Percentiles rank a stretch among this genome's conserved stretches.
Conservation (phyloP, 2,113 vertebrate species). For the Cavia aperea region DNA sequence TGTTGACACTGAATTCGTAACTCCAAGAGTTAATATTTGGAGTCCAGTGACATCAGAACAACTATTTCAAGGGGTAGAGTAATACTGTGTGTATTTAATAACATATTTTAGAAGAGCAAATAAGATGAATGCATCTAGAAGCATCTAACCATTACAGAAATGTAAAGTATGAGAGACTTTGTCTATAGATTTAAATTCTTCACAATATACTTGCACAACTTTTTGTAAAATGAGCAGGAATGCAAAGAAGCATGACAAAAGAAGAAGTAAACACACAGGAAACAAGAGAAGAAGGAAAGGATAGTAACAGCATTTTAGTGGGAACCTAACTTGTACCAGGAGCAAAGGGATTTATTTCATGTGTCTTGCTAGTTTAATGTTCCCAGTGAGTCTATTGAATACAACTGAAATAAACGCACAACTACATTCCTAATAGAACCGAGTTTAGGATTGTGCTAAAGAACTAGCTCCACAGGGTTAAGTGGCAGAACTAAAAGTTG, state of each 20-base stretch:
- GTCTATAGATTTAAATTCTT: background rate
- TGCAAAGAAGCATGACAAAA: background rate
- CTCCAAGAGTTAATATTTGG: constrained; percentile 52
- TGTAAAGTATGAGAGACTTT: background rate
- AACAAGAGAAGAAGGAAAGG: background rate
- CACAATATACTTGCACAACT: background rate
- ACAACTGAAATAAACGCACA: background rate
- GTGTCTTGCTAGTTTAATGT: background rate
- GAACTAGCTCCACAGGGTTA: background rate
- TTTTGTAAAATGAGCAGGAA: background rate
- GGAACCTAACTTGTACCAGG: background rate
- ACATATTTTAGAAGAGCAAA: background rate
- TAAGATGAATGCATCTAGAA: background rate
- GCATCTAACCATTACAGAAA: background rate
- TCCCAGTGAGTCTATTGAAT: background rate
- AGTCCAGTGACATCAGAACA: background rate
- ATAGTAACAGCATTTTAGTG: background rate
- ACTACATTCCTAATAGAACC: background rate
- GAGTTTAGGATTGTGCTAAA: background rate
- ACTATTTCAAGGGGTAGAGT: background rate
- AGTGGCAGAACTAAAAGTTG: background rate
- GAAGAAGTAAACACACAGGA: background rate
- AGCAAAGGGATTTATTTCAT: background rate
- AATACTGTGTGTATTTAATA: background rate
- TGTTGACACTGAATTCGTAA: constrained; percentile 64